Evolutionary conservation across 2,797 vertebrate species (phyloP).

Genomic region (Graptemys geographica): DNA sequence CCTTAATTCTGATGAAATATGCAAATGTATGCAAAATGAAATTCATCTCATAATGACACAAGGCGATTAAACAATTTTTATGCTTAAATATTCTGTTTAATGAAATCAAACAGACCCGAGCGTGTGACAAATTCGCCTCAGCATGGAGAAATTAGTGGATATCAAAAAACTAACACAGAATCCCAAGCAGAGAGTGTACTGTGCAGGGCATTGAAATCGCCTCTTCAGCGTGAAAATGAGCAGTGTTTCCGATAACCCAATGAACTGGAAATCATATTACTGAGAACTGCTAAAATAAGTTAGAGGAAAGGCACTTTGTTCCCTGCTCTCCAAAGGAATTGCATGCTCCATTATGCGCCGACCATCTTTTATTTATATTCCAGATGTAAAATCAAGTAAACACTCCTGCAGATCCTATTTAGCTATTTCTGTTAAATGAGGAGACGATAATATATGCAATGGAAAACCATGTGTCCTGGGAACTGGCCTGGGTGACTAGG

Average conservation of each 20-base stretch:
- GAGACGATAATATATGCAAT: rapidly evolving
- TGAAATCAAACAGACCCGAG: conserved; percentile 97
- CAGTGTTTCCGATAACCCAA: conserved; percentile 70
- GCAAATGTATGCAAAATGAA: conserved; percentile 99
- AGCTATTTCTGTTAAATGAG: neutral
- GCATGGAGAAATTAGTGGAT: conserved; percentile 90
- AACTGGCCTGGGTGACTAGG: rapidly evolving
- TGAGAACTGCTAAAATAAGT: conserved; percentile 71
- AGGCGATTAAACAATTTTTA: conserved; percentile 99
- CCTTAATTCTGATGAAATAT: conserved; percentile 94
- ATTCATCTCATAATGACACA: conserved; percentile 99
- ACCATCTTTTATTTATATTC: conserved; percentile 68
- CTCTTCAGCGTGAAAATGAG: conserved; percentile 47
- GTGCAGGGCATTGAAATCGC: conserved; percentile 64
- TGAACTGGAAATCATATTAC: conserved; percentile 75
- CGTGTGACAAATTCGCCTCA: conserved; percentile 92
- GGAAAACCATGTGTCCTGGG: rapidly evolving
- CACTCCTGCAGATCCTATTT: rapidly evolving
- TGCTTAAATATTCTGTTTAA: conserved; percentile 99
- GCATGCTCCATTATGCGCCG: rapidly evolving
- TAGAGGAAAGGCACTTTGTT: conserved; percentile 67
- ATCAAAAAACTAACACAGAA: conserved; percentile 81
- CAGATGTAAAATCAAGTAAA: conserved; percentile 41
- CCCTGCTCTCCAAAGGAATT: conserved; percentile 35
- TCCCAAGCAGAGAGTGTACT: conserved; percentile 51